Evolutionary conservation across 2,797 vertebrate genomes (phyloP).

Genomic region (Thalassophryne amazonica): DNA sequence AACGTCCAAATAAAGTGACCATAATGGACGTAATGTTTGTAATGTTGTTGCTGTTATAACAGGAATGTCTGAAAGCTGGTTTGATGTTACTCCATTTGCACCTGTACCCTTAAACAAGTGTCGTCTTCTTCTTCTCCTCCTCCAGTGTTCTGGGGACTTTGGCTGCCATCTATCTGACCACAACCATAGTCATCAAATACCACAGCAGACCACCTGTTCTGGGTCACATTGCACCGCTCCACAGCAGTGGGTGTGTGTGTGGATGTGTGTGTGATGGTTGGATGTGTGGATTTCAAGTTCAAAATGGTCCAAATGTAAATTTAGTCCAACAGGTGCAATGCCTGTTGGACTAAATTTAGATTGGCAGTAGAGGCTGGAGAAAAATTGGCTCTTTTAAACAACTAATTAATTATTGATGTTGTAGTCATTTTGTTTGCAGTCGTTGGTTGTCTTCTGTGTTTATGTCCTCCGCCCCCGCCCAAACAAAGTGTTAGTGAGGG

Average conservation of each 20-base stretch:
- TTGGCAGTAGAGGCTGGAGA: background rate
- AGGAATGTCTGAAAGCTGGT: too few species aligned
- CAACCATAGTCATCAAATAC: conserved; percentile 84
- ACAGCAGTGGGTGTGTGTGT: conserved; percentile 71
- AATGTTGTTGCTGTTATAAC: too few species aligned
- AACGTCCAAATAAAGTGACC: too few species aligned
- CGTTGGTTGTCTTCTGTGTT: background rate
- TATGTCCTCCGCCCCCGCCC: too few species aligned
- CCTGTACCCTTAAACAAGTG: too few species aligned
- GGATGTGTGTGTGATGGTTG: background rate
- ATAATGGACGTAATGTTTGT: too few species aligned
- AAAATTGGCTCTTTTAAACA: background rate
- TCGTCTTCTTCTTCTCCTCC: conserved; percentile 13
- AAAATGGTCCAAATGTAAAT: too few species aligned
- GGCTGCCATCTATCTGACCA: conserved; percentile 88
- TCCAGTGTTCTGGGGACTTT: conserved; percentile 88
- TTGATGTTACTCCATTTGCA: too few species aligned
- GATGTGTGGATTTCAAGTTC: too few species aligned
- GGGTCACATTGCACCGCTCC: conserved; percentile 22
- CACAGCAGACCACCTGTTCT: conserved; percentile 67
- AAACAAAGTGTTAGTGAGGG: too few species aligned
- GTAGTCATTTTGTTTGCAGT: background rate
- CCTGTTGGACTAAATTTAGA: background rate
- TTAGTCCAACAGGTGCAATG: background rate
- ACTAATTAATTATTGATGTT: background rate